These are phyloP conservation scores for Alauda arvensis DNA, from an alignment of 2,797 vertebrate species.

Conservation along the genomic window DNA sequence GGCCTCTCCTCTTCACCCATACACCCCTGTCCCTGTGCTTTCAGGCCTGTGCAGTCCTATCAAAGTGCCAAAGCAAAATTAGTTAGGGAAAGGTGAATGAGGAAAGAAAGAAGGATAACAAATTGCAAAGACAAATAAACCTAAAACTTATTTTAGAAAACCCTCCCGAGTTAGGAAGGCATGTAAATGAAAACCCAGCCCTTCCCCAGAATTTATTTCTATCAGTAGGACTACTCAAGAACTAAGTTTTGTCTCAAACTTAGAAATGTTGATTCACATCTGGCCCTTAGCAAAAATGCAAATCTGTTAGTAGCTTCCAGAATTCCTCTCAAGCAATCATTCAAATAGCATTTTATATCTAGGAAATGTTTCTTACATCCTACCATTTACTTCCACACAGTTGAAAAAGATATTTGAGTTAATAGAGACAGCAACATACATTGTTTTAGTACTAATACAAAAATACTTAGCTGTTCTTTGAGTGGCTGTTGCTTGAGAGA, in stretches of 20 bases:
- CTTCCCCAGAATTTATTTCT: not conserved
- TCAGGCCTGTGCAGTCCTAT: not conserved
- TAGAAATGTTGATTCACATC: not conserved
- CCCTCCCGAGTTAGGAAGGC: not conserved
- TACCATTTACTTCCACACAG: not conserved
- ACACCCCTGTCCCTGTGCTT: not conserved
- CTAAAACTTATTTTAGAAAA: not conserved
- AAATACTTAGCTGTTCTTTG: not conserved
- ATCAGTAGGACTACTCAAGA: not conserved
- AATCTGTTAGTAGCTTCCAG: not conserved
- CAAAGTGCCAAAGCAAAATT: not conserved
- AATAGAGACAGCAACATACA: not conserved
- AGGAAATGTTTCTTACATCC: not conserved
- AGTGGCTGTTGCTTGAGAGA: not conserved
- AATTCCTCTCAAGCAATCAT: not conserved
- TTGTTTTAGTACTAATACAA: not conserved
- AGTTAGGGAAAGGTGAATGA: not conserved
- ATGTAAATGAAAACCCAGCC: not conserved
- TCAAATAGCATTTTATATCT: not conserved
- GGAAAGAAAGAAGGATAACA: not conserved
- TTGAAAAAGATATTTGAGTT: not conserved
- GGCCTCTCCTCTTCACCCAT: not conserved
- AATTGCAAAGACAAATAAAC: not conserved
- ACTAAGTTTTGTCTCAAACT: not conserved
- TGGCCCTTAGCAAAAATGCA: not conserved